Base-by-base conservation (phyloP, 2,888 invertebrate species). In the Phalangium opilio region DNA sequence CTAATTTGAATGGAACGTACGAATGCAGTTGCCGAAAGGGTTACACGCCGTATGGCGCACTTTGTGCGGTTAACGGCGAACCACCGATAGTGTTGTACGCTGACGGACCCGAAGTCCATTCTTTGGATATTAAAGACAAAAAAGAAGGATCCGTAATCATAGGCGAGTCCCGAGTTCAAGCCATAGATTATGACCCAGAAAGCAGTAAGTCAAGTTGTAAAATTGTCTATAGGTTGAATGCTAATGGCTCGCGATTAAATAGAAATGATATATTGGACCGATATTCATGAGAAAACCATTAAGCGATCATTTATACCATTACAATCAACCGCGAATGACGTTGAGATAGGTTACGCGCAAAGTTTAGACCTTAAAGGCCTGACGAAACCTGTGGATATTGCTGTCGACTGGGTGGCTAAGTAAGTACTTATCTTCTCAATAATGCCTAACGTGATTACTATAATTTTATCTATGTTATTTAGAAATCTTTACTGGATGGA, bases 401-500 rank as follows among this genome's bases (percentile, higher is more conserved):
- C 93, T 0, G 78, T 95, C 0, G 96, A 96, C 67, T 95, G 93
- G 82, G 73, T 91, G 15, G 86, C 83, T 5, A 83, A 65, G 70
- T 70, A 57, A 55, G 62, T 38, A 8, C 2, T 10, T 18, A 12
- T 38, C 8, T n/a, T n/a, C n/a, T n/a, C n/a, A n/a, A n/a, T n/a
- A n/a, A n/a, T n/a, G n/a, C n/a, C n/a, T n/a, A n/a, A n/a, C n/a
- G n/a, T n/a, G n/a, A n/a, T n/a, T n/a, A n/a, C n/a, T n/a, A n/a
- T n/a, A n/a, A n/a, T n/a, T n/a, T n/a, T n/a, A n/a, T n/a, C n/a
- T n/a, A n/a, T n/a, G 11, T 40, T 35, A 21, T 41, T 18, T 49
- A 67, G 83, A 51, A 93, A 93, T 66, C 69, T 95, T 1, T 95
- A 91, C 67, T 95, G 91, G 90, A 82, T 89, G 0, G 93, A 93